phyloP scores from a whole-genome alignment of 2,113 vertebrate species.

The Dipodomys stephensi region DNA sequence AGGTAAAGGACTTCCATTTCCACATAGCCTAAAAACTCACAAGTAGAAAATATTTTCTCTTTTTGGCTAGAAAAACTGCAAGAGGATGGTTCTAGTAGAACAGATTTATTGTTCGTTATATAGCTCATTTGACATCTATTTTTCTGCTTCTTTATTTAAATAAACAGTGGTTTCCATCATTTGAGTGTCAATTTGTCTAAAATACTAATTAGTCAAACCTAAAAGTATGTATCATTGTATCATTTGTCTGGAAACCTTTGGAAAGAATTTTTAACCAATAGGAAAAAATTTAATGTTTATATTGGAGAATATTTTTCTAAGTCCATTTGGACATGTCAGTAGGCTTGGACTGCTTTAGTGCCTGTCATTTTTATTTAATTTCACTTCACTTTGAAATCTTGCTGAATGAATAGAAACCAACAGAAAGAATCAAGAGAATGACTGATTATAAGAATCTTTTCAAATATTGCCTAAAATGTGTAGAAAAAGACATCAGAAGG shows the following conservation, averaged over 20 bases:
- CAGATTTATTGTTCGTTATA: neutral
- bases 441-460: constrained; percentile 58
- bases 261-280: constrained; percentile 77
- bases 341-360: constrained; percentile 67
- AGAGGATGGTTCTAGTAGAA: neutral
- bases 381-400: constrained; percentile 73
- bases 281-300: constrained; percentile 69
- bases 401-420: constrained; percentile 58
- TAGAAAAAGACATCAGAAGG: constrained; percentile 24
- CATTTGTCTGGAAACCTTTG: constrained; percentile 62
- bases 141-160: constrained; percentile 53
- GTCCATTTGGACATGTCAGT: constrained; percentile 59
- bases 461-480: constrained; percentile 29
- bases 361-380: constrained; percentile 71
- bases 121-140: constrained; percentile 31
- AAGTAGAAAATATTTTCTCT: neutral
- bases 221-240: constrained; percentile 48
- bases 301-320: constrained; percentile 66
- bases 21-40: neutral
- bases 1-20: neutral
- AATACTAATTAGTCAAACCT: constrained; percentile 70
- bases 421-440: constrained; percentile 59
- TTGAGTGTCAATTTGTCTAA: constrained; percentile 64
- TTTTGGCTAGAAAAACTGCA: neutral
- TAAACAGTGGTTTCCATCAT: constrained; percentile 15